These are phyloP conservation scores for Protodeltote pygarga DNA, from an alignment of 2,888 invertebrate genomes.

Conservation along the genomic window DNA sequence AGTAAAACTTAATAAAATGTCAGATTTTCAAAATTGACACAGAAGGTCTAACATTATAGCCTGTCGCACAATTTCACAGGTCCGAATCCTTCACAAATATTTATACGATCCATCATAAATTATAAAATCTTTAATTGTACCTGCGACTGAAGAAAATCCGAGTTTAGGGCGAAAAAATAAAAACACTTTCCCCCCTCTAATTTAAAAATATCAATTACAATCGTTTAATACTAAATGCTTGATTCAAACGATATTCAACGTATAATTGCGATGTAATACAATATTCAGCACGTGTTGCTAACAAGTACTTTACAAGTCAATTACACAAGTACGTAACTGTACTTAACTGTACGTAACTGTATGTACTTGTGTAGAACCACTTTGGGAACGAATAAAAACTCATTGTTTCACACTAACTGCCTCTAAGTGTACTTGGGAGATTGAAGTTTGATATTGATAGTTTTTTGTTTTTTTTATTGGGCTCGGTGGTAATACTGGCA, in stretches of 20 bases:
- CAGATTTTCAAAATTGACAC: no score
- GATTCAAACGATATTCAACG: constrained; percentile 35
- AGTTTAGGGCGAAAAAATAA: no score
- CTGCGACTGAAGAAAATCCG: no score
- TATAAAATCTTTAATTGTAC: no score
- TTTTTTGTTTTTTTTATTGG: constrained; percentile 41
- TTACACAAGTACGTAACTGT: constrained; percentile 60
- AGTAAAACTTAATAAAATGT: no score
- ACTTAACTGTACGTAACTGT: constrained; percentile 53
- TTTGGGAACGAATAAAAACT: constrained; percentile 56
- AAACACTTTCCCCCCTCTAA: no score
- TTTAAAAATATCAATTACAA: constrained; percentile 46
- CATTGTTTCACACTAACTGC: constrained; percentile 49
- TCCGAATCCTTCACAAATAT: no score
- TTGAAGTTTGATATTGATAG: constrained; percentile 42
- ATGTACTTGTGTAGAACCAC: constrained; percentile 50
- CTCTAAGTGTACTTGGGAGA: constrained; percentile 30
- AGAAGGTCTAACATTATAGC: no score
- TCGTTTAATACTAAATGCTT: constrained; percentile 27
- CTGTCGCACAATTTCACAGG: no score
- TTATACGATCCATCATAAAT: no score
- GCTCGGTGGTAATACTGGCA: constrained; percentile 26
- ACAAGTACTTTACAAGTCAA: constrained; percentile 56
- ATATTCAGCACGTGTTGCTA: constrained; percentile 55
- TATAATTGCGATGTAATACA: constrained; percentile 43